A percentile compares a stretch with the other conserved stretches of the same genome.
phyloP scores from a whole-genome alignment of 1,140 invertebrate genomes.

The Drosophila pseudoananassae region DNA sequence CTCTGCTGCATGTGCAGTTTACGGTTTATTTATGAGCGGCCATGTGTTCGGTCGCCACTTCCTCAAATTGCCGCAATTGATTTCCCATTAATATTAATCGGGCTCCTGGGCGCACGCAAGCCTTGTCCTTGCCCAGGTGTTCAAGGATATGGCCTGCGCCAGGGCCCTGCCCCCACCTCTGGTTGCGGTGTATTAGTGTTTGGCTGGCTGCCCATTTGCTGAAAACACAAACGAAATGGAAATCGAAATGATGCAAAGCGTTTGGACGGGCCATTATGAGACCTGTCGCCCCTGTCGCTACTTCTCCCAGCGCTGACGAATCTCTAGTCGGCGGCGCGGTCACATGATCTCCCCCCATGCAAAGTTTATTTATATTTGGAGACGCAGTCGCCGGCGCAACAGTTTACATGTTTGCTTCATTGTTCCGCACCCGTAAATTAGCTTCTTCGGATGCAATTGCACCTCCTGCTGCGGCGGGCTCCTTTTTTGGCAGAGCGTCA shows the following conservation, averaged over 20 bases:
- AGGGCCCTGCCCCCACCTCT: neutral
- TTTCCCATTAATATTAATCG: slow-evolving; percentile 75
- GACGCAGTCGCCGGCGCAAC: slow-evolving; percentile 41
- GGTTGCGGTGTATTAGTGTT: slow-evolving; percentile 7
- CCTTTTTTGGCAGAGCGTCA: slow-evolving; percentile 50
- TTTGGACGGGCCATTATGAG: slow-evolving; percentile 36
- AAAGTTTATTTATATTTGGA: slow-evolving; percentile 81
- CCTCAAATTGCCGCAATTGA: slow-evolving; percentile 63
- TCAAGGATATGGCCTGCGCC: slow-evolving; percentile 38
- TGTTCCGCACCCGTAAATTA: slow-evolving; percentile 57
- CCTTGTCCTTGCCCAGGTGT: slow-evolving; percentile 62
- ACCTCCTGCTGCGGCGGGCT: slow-evolving; percentile 36
- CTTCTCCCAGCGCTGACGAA: neutral
- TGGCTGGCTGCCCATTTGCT: slow-evolving; percentile 42
- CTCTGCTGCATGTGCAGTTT: slow-evolving; percentile 29
- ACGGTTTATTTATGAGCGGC: slow-evolving; percentile 48
- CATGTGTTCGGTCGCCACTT: slow-evolving; percentile 31
- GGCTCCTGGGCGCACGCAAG: slow-evolving; percentile 52
- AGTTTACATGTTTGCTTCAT: slow-evolving; percentile 33
- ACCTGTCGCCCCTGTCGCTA: slow-evolving; percentile 27
- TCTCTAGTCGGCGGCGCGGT: slow-evolving; percentile 10
- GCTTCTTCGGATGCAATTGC: slow-evolving; percentile 31
- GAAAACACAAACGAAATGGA: slow-evolving; percentile 25
- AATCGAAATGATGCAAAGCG: slow-evolving; percentile 43
- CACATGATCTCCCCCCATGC: slow-evolving; percentile 80